Base-by-base conservation (phyloP, 2,888 invertebrate genomes). In the Oscheius sp. region DNA sequence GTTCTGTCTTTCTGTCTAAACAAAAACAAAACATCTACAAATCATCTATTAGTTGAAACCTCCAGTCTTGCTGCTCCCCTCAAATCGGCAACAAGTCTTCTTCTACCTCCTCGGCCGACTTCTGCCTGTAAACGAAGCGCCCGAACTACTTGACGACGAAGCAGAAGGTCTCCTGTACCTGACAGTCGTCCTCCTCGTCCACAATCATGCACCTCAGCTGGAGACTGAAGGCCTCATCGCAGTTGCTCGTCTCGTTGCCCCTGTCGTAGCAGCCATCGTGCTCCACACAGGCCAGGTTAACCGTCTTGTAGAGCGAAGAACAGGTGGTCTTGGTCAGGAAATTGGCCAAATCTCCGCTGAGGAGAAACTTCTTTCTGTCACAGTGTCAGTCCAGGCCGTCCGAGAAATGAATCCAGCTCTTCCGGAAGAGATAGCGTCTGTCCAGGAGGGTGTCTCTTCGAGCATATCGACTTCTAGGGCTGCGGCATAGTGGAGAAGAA, bases 111-210 rank as follows among this genome's bases (percentile, higher is more conserved):
- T 53, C 53, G 29, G 53, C 53, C n/a, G 53, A 1, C 53, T 60
- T 33, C 37, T 60, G 32, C 9, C 7, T 9, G 13, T 13, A 60
- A 11, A n/a, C 60, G n/a, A 60, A 13, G n/a, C n/a, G 60, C 10
- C 60, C 60, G n/a, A 60, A 60, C n/a, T 60, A 35, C n/a, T 60
- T 60, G 60, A 60, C 60, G 35, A 2, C n/a, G 35, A 37, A 60
- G 37, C 60, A 60, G 37, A 60, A 60, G 10, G 60, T 60, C 9
- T 60, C 60, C n/a, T 60, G 60, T 4, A 60, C n/a, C n/a, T 13
- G 10, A 37, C 60, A 60, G 37, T 1, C n/a, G 10, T 33, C 10
- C 60, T 60, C 60, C 35, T 60, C 37, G 35, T 60, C 60, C 60
- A 60, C 0, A 35, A 35, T 37, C 60, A 60, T 60, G n/a, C 35